Conservation (phyloP, 2,113 vertebrate genomes). For the Bostrychus sinensis region DNA sequence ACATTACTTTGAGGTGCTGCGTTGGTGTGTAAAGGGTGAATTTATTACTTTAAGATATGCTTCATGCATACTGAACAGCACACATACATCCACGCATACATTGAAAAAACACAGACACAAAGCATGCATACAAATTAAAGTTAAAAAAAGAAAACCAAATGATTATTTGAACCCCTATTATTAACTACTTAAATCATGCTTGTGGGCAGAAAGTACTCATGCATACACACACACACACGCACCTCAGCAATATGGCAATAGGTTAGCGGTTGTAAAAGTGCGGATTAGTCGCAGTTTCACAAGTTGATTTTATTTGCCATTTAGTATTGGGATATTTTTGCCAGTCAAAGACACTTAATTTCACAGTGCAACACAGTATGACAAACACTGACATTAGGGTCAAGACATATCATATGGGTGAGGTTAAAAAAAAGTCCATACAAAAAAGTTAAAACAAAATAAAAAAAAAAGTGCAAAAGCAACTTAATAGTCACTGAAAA, state of each 20-base stretch:
- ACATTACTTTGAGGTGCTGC: conserved; percentile 58
- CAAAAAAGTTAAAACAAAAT: conserved; percentile 62
- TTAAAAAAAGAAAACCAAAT: conserved; percentile 5
- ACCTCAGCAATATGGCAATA: conserved; percentile 68
- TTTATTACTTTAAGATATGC: conserved; percentile 42
- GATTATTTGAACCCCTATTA: conserved; percentile 21
- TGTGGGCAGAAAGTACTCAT: conserved; percentile 35
- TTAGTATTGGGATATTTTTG: conserved; percentile 75
- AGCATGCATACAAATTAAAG: conserved; percentile 58
- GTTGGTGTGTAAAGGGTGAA: conserved; percentile 65
- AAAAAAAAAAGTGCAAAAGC: conserved; percentile 78
- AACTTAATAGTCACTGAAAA: conserved; percentile 73
- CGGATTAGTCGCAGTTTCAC: conserved; percentile 80
- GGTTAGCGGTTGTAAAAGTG: conserved; percentile 78
- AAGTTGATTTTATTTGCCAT: conserved; percentile 79
- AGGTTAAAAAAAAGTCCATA: conserved; percentile 62
- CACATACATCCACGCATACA: conserved; percentile 7
- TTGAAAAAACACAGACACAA: conserved; percentile 33
- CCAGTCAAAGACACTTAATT: conserved; percentile 77
- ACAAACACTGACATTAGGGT: conserved; percentile 76
- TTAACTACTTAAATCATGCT: conserved; percentile 58
- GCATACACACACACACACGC: conserved; percentile 31
- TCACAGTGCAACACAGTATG: conserved; percentile 78
- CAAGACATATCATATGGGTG: conserved; percentile 70
- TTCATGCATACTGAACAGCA: conserved; percentile 16